These are phyloP conservation scores for Cephus cinctus DNA, from an alignment of 1,140 invertebrate genomes.

Conservation along the genomic window DNA sequence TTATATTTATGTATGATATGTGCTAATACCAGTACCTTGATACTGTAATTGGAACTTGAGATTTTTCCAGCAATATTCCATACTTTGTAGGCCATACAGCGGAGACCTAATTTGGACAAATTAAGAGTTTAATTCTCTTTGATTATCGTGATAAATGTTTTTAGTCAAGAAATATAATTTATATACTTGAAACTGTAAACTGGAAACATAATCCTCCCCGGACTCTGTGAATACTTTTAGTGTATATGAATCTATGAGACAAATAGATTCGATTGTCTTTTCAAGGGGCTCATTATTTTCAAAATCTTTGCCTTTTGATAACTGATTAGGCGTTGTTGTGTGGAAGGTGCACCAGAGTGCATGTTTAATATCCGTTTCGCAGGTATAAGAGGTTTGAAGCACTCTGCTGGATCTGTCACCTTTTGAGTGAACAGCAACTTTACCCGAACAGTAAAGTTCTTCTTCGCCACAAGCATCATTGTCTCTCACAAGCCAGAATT, in stretches of 20 bases:
- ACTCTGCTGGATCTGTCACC: constrained; percentile 52
- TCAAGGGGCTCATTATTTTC: constrained; percentile 30
- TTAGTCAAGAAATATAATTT: constrained; percentile 41
- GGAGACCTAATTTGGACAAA: constrained; percentile 46
- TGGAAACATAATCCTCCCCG: constrained; percentile 79
- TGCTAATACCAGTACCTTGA: constrained; percentile 27
- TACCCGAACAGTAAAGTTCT: constrained; percentile 84
- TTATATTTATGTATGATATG: too few species aligned
- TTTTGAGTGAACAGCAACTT: constrained; percentile 79
- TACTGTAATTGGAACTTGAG: constrained; percentile 25
- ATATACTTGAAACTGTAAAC: constrained; percentile 82
- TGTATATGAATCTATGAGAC: constrained; percentile 74
- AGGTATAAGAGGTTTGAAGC: constrained; percentile 70
- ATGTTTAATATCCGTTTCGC: constrained; percentile 77
- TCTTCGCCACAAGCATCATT: constrained; percentile 64
- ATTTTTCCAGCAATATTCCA: constrained; percentile 75
- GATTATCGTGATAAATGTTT: not conserved
- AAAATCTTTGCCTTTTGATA: constrained; percentile 33
- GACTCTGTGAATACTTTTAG: constrained; percentile 76
- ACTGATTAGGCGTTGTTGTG: constrained; percentile 58
- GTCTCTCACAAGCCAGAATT: constrained; percentile 72
- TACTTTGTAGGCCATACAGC: constrained; percentile 74
- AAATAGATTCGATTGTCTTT: constrained; percentile 61
- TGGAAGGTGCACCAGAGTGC: constrained; percentile 79
- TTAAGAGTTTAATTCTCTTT: constrained; percentile 6